These are phyloP conservation scores for Telmatochromis brachygnathus DNA, from an alignment of 2,113 vertebrate genomes.

Conservation along the genomic window DNA sequence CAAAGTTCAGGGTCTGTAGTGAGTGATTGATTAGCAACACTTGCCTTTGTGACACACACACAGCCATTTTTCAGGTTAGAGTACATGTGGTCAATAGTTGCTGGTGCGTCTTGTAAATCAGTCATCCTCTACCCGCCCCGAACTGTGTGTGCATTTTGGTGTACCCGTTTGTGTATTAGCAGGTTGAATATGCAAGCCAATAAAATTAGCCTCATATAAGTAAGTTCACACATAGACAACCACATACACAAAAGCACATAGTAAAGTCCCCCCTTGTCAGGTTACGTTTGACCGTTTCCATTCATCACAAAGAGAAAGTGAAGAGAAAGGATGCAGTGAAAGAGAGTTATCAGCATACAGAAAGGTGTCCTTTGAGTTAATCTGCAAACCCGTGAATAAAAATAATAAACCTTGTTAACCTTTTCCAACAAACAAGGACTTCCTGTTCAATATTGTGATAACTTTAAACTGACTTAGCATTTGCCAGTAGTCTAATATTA, in stretches of 20 bases:
- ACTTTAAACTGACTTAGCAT: background rate
- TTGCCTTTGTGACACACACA: constrained; percentile 9
- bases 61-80: constrained; percentile 24
- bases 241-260: background rate
- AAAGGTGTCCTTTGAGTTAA: background rate
- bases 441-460: background rate
- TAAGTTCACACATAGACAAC: constrained; percentile 13
- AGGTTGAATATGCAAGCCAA: constrained; percentile 18
- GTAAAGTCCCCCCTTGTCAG: background rate
- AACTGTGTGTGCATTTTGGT: background rate
- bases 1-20: constrained; percentile 61
- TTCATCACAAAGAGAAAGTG: background rate
- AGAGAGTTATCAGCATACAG: background rate
- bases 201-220: constrained; percentile 37
- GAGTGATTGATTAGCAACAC: constrained; percentile 54
- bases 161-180: background rate
- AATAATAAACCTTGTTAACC: background rate
- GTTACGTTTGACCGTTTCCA: constrained; percentile 1
- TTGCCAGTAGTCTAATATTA: background rate
- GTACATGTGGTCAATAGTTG: constrained; percentile 55
- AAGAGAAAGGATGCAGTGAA: background rate
- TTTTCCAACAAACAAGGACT: background rate
- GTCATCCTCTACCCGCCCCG: background rate
- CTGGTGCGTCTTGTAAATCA: constrained; percentile 44
- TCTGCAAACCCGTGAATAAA: background rate